Conservation (phyloP, 1,140 invertebrate species). For the Atta texana region DNA sequence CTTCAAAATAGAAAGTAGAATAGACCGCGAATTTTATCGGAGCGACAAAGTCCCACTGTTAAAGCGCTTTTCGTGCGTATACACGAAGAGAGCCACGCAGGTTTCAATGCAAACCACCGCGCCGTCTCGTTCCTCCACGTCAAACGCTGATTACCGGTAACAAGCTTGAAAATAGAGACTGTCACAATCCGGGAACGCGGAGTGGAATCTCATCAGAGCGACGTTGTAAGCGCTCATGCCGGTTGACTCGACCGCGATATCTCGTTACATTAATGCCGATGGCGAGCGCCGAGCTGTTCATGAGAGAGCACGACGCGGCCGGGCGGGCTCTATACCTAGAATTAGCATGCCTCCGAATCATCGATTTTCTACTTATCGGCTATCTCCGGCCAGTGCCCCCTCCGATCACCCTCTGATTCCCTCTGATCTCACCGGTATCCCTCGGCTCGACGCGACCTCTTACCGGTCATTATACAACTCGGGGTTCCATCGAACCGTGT, state of each 20-base stretch:
- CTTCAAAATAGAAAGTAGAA: background rate
- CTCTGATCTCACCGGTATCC: slow-evolving; percentile 26
- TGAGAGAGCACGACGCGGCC: slow-evolving; percentile 69
- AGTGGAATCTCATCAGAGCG: slow-evolving; percentile 65
- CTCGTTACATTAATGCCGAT: slow-evolving; percentile 76
- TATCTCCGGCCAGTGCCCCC: slow-evolving; percentile 64
- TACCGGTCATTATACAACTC: slow-evolving; percentile 73
- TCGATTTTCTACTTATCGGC: slow-evolving; percentile 79
- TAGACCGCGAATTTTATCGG: background rate
- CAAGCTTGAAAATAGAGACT: slow-evolving; percentile 62
- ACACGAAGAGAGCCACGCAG: background rate
- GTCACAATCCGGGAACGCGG: slow-evolving; percentile 56
- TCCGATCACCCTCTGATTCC: background rate
- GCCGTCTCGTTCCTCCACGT: slow-evolving; percentile 53
- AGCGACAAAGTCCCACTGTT: background rate
- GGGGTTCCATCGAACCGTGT: slow-evolving; percentile 47
- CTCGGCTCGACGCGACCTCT: slow-evolving; percentile 67
- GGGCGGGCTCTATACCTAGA: slow-evolving; percentile 69
- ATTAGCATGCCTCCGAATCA: slow-evolving; percentile 79
- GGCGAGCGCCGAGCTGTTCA: slow-evolving; percentile 62
- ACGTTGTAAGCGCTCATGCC: slow-evolving; percentile 29
- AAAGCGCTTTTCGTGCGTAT: slow-evolving; percentile 23
- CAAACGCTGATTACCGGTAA: slow-evolving; percentile 62
- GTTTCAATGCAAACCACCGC: slow-evolving; percentile 15
- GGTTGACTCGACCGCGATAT: slow-evolving; percentile 68